Base-by-base conservation (phyloP, 1,140 invertebrate genomes). In the Panagrolaimus sp. region DNA sequence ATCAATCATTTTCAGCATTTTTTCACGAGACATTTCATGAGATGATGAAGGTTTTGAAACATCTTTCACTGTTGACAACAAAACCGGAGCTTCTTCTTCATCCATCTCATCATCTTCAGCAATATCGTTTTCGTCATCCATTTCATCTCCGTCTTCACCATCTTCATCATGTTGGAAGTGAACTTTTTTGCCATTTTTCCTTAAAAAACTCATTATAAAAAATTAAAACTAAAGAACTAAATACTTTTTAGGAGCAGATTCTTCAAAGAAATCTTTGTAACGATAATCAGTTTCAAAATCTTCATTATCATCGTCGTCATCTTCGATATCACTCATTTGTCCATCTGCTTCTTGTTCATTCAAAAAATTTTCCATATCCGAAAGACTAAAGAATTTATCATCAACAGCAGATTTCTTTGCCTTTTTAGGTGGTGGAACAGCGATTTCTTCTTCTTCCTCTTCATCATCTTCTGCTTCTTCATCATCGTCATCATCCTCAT, bases 381-480 rank as follows among this genome's bases (percentile, higher is more conserved):
- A 85, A 28, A 95, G 84, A 84, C 93, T 94, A 77, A 96, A 95
- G 84, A 96, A 95, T 69, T 90, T 87, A 84, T 95, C 93, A 86
- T 95, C 92, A 5, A 95, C 91, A 74, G 90, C 84, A 1, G 90
- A 91, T 83, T 77, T 73, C 71, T 62, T 69, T 43, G 67, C 78
- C 3, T 21, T 44, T 21, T 65, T 65, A 12, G 17, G 17, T 2
- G 43, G 15, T 5, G 63, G 63, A 21, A 12, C 24, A 5, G 10
- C 63, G 0, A 43, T 43, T 8, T 21, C 63, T 26, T 26, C 21
- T 8, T 21, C 21, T 64, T 45, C 43, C 17, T 45, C 63, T 4
- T 32, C 63, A 65, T 32, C 32, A 24, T 44, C 26, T 12, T 58
- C 52, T 12, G 52, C 21, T 21, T 65, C 32, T 17, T 45, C 63